phyloP scores from a whole-genome alignment of 2,888 invertebrate genomes.

The Brenthis ino region DNA sequence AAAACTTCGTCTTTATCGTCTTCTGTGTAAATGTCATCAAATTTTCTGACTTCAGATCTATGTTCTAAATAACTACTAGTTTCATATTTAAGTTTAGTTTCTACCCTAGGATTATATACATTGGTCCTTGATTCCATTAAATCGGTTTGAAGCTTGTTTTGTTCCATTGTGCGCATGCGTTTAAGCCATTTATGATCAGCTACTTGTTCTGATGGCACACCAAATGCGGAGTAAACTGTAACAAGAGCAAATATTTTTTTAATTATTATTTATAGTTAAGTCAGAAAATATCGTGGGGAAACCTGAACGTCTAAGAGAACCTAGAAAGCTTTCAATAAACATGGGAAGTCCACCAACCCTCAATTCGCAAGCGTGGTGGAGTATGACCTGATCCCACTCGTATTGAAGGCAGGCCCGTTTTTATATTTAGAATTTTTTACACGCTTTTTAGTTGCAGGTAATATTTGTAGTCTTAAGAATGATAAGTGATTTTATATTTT shows the following conservation, averaged over 20 bases:
- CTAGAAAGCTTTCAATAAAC: no score
- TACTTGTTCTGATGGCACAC: constrained; percentile 53
- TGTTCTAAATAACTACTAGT: constrained; percentile 31
- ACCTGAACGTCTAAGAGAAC: no score
- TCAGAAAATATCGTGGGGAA: no score
- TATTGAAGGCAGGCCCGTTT: no score
- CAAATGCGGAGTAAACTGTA: constrained; percentile 65
- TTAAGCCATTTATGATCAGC: constrained; percentile 57
- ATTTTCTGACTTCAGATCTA: constrained; percentile 35
- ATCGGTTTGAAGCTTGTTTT: constrained; percentile 33
- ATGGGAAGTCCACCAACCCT: no score
- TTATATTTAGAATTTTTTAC: no score
- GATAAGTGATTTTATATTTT: no score
- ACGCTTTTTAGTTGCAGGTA: no score
- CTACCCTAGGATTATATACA: constrained; percentile 42
- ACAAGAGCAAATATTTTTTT: constrained; percentile 46
- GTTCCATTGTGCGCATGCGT: constrained; percentile 42
- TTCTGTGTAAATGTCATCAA: constrained; percentile 50
- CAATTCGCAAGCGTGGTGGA: no score
- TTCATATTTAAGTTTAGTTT: constrained; percentile 39
- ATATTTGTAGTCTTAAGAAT: no score
- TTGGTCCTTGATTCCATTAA: constrained; percentile 50
- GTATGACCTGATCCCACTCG: no score
- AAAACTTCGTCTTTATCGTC: constrained; percentile 44
- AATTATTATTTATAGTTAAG: no score